Evolutionary conservation across 53 echinoderm and acorn worm species (phyloP), one percentile per base, ranked within the genome.

Genomic region (Stichopus horrens): DNA sequence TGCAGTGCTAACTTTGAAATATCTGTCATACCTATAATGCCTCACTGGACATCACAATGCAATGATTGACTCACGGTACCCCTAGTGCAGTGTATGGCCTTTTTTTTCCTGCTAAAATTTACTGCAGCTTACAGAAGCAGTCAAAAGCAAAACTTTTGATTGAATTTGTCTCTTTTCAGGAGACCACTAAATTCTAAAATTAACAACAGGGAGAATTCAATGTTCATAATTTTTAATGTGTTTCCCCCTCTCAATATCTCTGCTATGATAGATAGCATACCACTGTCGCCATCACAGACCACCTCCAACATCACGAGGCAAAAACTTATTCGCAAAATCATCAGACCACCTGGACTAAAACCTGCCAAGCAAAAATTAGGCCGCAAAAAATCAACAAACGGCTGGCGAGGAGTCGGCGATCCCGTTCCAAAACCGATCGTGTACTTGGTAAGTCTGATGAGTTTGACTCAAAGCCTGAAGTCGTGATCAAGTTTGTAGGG

Each of bases 401-500:
- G 98, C 55, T 98, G 98, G 98, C 90, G 89, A 89, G 98, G 94
- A 11, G 90, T 92, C 19, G 94, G 95, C 11, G 92, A 95, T 53
- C 98, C 98, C 21, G 89, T 92, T 6, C 88, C 90, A 80, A 96
- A 83, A 65, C 96, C 96, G 5, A 92, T 96, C 54, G 89, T 96
- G 75, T 87, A 87, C 23, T 75, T 87, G 74, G 87, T 87, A 75
- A 54, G 87, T 19, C n/a, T 57, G 56, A 83, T 83, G 71, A 21
- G 71, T 71, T 71, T 16, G 7, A 37, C 37, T 37, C 37, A 37
- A 37, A 37, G 2, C 37, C 37, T 37, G 37, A 37, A 37, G 37
- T 37, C 37, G 37, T 37, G 37, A 37, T 37, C 37, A 2, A 37
- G 37, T 37, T 37, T 37, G 37, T 37, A 1, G 37, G 37, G 37